Evolutionary conservation across 1,140 invertebrate species (phyloP).

Genomic region (Homalodisca vitripennis): DNA sequence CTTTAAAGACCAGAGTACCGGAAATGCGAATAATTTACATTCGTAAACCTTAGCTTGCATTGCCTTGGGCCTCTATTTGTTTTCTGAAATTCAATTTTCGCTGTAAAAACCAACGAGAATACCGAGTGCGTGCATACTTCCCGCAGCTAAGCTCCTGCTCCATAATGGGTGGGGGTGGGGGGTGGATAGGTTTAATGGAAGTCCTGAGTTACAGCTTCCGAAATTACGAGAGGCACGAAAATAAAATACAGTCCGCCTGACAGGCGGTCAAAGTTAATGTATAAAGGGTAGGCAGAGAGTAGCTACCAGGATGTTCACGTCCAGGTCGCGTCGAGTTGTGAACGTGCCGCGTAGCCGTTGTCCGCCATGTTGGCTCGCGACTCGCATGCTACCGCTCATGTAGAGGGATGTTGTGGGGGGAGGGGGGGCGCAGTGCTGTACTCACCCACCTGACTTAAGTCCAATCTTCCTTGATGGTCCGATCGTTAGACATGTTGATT

Average conservation of each 20-base stretch:
- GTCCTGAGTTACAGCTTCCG: conserved; percentile 25
- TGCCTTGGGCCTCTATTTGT: conserved; percentile 26
- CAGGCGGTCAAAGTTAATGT: conserved; percentile 21
- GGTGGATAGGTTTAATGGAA: conserved; percentile 18
- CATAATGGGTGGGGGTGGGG: conserved; percentile 11
- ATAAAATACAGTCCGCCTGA: conserved; percentile 14
- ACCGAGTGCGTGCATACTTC: conserved; percentile 17
- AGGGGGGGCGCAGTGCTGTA: background rate
- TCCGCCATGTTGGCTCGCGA: conserved; percentile 14
- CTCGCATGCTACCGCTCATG: background rate
- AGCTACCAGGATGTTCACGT: background rate
- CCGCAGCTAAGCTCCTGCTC: conserved; percentile 14
- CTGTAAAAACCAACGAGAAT: conserved; percentile 26
- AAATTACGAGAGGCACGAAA: conserved; percentile 26
- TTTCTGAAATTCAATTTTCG: conserved; percentile 27
- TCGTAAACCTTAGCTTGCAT: conserved; percentile 10
- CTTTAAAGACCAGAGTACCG: background rate
- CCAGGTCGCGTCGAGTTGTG: background rate
- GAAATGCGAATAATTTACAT: conserved; percentile 24
- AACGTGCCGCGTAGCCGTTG: background rate
- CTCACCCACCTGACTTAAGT: conserved; percentile 14
- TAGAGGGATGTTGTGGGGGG: background rate
- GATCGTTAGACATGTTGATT: background rate
- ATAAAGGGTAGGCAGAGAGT: conserved; percentile 11
- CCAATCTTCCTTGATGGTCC: background rate